Evolutionary conservation across 2,113 vertebrate species (phyloP), one percentile per base, ranked within the genome.

Genomic region (Anarhynchus alexandrinus): DNA sequence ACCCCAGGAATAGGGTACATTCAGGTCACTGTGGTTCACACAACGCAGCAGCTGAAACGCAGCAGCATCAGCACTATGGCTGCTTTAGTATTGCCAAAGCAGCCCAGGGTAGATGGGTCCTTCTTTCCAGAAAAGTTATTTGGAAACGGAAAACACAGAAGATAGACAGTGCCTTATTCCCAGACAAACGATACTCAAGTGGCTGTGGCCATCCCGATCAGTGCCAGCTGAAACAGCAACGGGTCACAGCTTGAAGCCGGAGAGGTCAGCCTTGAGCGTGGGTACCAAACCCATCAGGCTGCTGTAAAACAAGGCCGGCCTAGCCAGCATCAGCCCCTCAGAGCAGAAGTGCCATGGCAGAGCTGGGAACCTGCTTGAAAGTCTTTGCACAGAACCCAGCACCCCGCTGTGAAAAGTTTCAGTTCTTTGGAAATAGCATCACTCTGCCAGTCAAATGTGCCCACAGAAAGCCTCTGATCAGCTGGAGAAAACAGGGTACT

Each of bases 31-130:
- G 49, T 49, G 43, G 18, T 62, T 83, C 34, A 70, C 30, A 22
- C 17, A 30, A 20, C 1, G 12, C 6, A 1, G 51, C 54, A 77
- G 54, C 30, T 70, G 54, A 83, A 93, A 78, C 0, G 0, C 52
- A 40, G 34, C 51, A 71, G 22, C 30, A 43, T 9, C 49, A 38
- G 36, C 40, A 22, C 17, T 29, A n/a, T 10, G 57, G 15, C 12
- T 54, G 32, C 32, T 11, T 29, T 27, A 43, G 25, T 52, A 42
- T n/a, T 64, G 16, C 82, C 69, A 43, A 16, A 52, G 9, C 43
- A 61, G 8, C 18, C 64, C 45, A 78, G 45, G 34, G 34, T 10
- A 84, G 25, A 45, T 29, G 12, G 29, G 22, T 65, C 38, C 42
- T 67, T 82, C 40, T 70, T 84, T 85, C 51, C 17, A 29, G 26